These are phyloP conservation scores for Muraenolepis orangiensis DNA, from an alignment of 2,797 vertebrate genomes.

Conservation along the genomic window DNA sequence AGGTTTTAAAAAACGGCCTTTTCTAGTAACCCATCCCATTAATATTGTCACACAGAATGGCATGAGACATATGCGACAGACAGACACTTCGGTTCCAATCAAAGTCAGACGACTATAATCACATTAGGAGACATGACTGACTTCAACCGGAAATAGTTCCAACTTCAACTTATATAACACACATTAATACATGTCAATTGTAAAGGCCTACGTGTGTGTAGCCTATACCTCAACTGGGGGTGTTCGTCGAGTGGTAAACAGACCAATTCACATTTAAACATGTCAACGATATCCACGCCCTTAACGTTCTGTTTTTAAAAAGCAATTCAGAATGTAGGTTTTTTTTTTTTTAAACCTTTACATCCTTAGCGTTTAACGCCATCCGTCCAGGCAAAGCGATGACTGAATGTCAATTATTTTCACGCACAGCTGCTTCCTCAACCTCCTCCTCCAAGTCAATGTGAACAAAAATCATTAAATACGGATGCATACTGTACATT, in stretches of 20 bases:
- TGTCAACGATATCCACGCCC: neutral
- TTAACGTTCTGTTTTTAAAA: neutral
- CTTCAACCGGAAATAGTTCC: neutral
- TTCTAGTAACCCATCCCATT: neutral
- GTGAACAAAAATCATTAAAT: neutral
- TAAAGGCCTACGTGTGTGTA: neutral
- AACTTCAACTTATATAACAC: neutral
- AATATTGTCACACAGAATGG: neutral
- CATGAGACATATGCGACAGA: constrained; percentile 3
- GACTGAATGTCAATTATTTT: constrained; percentile 18
- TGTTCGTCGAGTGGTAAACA: neutral
- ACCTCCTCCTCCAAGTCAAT: constrained; percentile 6
- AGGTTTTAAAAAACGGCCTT: neutral
- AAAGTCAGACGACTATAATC: neutral
- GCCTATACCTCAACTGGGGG: neutral
- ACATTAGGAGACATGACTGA: neutral
- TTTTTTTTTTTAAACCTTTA: no score
- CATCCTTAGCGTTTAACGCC: neutral
- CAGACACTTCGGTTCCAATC: neutral
- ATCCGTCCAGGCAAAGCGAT: constrained; percentile 15
- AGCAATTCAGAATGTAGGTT: neutral
- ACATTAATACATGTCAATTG: neutral
- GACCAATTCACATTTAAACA: neutral
- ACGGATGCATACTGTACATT: neutral
- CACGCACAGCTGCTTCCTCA: constrained; percentile 7